Evolutionary conservation across 2,113 vertebrate species (phyloP).

Genomic region (Pampusana beccarii): DNA sequence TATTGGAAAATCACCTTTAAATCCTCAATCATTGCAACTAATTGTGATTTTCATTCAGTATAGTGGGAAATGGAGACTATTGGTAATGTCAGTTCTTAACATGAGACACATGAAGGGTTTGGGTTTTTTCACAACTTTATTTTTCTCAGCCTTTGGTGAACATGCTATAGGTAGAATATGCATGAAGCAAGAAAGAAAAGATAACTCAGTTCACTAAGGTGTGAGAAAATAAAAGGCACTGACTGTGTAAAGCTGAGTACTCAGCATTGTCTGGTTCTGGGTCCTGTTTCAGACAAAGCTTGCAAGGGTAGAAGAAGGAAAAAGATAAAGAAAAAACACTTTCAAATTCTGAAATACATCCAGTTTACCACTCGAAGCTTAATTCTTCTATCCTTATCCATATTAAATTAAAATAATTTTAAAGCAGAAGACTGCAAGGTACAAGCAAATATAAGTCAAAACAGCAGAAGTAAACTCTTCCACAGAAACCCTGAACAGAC

Average conservation of each 20-base stretch:
- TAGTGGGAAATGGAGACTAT: not conserved
- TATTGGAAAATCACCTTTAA: not conserved
- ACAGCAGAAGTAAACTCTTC: not conserved
- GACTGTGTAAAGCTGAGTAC: not conserved
- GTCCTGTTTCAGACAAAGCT: not conserved
- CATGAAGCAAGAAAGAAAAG: not conserved
- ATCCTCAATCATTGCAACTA: not conserved
- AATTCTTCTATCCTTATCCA: not conserved
- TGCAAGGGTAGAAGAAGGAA: not conserved
- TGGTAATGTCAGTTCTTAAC: not conserved
- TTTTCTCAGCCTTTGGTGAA: not conserved
- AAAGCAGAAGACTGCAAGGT: not conserved
- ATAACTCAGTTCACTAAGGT: not conserved
- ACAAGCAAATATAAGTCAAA: not conserved
- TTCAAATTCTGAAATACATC: not conserved
- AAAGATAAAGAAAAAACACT: not conserved
- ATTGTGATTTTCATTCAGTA: not conserved
- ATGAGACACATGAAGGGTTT: not conserved
- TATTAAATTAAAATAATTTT: not conserved
- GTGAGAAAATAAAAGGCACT: not conserved
- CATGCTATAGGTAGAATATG: not conserved
- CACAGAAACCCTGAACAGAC: not conserved
- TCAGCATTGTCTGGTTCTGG: not conserved
- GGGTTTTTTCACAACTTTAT: not conserved
- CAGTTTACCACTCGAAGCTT: not conserved